Percentiles rank a stretch among this genome's conserved stretches.
These are phyloP conservation scores for Promerops cafer DNA, from an alignment of 2,113 vertebrate genomes.

Conservation along the genomic window DNA sequence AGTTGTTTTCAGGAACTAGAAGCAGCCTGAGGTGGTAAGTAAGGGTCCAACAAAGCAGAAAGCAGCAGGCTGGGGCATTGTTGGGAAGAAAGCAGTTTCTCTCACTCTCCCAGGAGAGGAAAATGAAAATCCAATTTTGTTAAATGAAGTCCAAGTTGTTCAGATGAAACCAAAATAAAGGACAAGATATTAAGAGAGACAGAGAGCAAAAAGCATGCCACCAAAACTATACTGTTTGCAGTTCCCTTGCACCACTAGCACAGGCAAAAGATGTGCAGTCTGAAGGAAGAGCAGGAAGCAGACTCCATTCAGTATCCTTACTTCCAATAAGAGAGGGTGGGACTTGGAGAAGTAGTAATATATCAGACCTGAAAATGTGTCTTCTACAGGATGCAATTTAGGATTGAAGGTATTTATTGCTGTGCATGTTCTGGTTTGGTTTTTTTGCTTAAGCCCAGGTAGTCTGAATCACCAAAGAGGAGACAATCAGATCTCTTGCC, in stretches of 20 bases:
- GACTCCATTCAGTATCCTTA: neutral
- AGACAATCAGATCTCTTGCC: neutral
- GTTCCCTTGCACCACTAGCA: neutral
- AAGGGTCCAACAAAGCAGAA: neutral
- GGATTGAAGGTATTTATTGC: neutral
- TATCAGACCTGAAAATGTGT: neutral
- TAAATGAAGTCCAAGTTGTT: neutral
- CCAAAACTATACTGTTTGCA: neutral
- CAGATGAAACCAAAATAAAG: constrained; percentile 1
- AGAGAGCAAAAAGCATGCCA: neutral
- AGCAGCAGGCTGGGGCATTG: neutral
- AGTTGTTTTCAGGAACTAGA: neutral
- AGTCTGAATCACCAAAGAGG: neutral
- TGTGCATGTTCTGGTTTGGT: neutral
- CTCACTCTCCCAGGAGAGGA: neutral
- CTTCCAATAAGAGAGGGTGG: neutral
- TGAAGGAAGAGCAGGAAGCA: neutral
- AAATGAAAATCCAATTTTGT: neutral
- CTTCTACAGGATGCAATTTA: neutral
- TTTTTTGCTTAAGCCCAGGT: neutral
- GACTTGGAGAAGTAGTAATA: neutral
- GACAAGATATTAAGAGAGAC: neutral
- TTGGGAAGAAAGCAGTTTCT: neutral
- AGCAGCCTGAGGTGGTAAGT: neutral
- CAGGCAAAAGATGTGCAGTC: neutral